phyloP scores from a whole-genome alignment of 2,113 vertebrate species.

The Chaetura pelagica region DNA sequence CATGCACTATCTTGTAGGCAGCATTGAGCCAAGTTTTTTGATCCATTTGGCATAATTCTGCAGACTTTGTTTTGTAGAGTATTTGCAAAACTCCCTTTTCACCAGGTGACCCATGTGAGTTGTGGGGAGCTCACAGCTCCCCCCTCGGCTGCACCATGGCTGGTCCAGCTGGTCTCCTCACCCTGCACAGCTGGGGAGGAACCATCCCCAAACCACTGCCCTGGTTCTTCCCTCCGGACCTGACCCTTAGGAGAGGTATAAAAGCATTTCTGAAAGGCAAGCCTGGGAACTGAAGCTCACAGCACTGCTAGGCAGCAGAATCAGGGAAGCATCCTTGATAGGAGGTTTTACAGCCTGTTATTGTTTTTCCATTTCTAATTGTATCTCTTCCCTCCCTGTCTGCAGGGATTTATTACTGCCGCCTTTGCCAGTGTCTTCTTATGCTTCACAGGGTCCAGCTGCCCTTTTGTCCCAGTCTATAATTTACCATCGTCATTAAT shows the following conservation, averaged over 20 bases:
- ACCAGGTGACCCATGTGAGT: background rate
- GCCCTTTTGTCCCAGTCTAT: constrained; percentile 65
- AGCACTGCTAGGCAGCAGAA: background rate
- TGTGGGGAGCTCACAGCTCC: background rate
- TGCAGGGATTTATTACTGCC: constrained; percentile 50
- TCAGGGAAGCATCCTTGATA: background rate
- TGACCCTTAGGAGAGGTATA: background rate
- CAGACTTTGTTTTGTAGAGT: background rate
- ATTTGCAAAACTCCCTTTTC: background rate
- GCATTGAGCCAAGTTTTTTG: rapidly evolving
- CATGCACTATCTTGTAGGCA: background rate
- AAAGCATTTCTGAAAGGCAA: background rate
- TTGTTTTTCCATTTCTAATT: constrained; percentile 67
- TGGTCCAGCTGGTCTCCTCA: background rate
- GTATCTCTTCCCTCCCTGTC: constrained; percentile 53
- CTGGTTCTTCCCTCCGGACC: background rate
- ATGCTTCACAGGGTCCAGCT: constrained; percentile 61
- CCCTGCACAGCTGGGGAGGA: background rate
- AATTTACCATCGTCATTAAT: constrained; percentile 55
- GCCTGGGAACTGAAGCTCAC: background rate
- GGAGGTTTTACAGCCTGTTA: background rate
- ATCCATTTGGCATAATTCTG: background rate
- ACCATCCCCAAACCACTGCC: rapidly evolving
- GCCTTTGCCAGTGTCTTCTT: constrained; percentile 53
- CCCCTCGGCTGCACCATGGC: background rate